Conservation (phyloP, 2,797 vertebrate genomes). For the Galaxias olidus region DNA sequence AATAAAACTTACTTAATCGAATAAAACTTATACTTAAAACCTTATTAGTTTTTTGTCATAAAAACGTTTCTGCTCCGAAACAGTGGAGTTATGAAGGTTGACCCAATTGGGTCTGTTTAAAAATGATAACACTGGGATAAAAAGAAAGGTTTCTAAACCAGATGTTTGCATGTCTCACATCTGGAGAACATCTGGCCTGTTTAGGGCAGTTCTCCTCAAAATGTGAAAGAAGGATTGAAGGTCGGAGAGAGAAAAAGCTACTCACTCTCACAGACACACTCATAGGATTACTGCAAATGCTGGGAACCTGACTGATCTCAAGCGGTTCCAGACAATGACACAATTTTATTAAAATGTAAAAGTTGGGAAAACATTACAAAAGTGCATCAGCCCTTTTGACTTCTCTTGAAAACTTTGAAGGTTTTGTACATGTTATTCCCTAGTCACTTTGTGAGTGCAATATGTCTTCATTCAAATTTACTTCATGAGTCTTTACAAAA, state of each 20-base stretch:
- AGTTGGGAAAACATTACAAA: not conserved
- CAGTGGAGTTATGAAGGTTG: conserved; percentile 34
- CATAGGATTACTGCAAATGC: conserved; percentile 30
- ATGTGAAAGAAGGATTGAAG: conserved; percentile 37
- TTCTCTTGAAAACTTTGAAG: not conserved
- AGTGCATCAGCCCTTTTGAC: not conserved
- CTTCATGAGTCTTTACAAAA: not conserved
- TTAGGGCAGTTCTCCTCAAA: conserved; percentile 62
- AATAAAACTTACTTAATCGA: too few relatives aligned
- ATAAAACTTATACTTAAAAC: not conserved
- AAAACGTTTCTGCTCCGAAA: conserved; percentile 33
- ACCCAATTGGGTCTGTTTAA: conserved; percentile 55
- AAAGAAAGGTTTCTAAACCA: conserved; percentile 65
- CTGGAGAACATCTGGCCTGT: conserved; percentile 77
- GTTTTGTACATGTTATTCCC: not conserved
- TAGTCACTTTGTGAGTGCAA: not conserved
- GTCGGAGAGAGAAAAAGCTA: conserved; percentile 12
- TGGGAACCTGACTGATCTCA: conserved; percentile 31
- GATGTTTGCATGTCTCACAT: conserved; percentile 75
- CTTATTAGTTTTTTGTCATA: conserved; percentile 16
- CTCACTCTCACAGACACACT: conserved; percentile 19
- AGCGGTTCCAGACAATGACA: conserved; percentile 23
- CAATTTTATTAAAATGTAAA: conserved; percentile 10
- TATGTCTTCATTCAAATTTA: not conserved
- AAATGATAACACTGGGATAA: conserved; percentile 61